phyloP scores from a whole-genome alignment of 2,888 invertebrate species.

The Synergus umbraculus region DNA sequence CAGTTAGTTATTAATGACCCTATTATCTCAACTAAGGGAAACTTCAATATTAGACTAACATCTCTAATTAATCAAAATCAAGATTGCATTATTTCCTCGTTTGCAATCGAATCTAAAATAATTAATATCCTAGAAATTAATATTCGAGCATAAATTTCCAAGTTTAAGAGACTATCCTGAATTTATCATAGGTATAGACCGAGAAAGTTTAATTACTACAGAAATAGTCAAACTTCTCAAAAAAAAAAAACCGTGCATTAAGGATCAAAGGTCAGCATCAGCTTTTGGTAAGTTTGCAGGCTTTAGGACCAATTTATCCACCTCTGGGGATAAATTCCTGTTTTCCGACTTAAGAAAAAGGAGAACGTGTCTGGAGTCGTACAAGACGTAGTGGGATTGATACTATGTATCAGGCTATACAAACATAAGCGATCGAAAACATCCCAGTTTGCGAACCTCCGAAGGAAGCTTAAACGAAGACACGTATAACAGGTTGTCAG shows the following conservation, averaged over 20 bases:
- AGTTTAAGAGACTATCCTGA: not conserved
- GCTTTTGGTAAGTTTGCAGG: slow-evolving; percentile 1
- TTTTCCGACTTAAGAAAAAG: slow-evolving; percentile 22
- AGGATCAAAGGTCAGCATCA: not conserved
- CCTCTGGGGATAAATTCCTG: not conserved
- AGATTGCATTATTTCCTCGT: not conserved
- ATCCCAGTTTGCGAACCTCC: slow-evolving; percentile 13
- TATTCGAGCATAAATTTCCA: not conserved
- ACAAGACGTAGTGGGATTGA: slow-evolving; percentile 16
- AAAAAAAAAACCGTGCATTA: not conserved
- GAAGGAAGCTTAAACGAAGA: slow-evolving; percentile 29
- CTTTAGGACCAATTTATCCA: slow-evolving; percentile 19
- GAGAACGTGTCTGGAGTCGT: slow-evolving; percentile 20
- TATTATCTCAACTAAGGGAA: not conserved
- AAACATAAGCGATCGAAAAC: slow-evolving; percentile 38
- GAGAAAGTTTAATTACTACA: too few relatives aligned
- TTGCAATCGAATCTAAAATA: not conserved
- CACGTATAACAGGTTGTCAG: slow-evolving; percentile 30
- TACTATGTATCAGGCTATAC: slow-evolving; percentile 28
- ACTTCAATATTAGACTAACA: not conserved
- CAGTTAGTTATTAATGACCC: not conserved
- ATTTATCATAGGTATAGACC: too few relatives aligned
- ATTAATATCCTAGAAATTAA: not conserved
- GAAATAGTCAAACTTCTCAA: not conserved
- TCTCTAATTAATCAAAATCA: not conserved